Evolutionary conservation across 1,140 invertebrate species (phyloP).

Genomic region (Macrostomum lignano): DNA sequence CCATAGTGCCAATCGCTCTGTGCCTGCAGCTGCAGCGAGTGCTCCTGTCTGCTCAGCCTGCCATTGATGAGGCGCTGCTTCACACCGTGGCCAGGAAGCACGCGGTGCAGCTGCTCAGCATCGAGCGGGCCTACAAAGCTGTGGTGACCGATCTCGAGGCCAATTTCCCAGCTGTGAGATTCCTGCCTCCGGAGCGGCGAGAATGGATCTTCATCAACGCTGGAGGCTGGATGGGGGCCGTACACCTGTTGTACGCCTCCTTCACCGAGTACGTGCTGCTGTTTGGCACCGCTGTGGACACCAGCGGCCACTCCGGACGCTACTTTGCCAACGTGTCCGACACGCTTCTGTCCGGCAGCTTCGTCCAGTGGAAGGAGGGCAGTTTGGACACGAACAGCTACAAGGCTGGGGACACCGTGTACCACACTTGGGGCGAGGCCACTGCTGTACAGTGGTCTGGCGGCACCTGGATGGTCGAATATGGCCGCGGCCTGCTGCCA

Average conservation of each 20-base stretch:
- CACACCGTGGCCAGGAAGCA: no score
- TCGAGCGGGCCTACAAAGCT: no score
- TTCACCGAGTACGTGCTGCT: slow-evolving; percentile 25
- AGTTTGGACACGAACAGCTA: slow-evolving; percentile 11
- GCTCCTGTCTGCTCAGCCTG: no score
- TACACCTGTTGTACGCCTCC: slow-evolving; percentile 22
- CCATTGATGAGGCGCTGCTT: no score
- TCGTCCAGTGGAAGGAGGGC: slow-evolving; percentile 22
- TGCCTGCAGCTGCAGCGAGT: no score
- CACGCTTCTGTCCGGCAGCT: slow-evolving; percentile 18
- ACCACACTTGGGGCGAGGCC: slow-evolving; percentile 17
- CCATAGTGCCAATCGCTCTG: no score
- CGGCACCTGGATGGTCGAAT: slow-evolving; percentile 24
- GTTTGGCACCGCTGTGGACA: slow-evolving; percentile 23
- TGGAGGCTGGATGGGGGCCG: slow-evolving; percentile 26
- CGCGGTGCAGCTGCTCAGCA: no score
- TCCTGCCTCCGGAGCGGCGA: slow-evolving; percentile 13
- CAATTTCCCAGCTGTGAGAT: no score
- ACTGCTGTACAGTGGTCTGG: slow-evolving; percentile 16
- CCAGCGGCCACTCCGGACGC: slow-evolving; percentile 22
- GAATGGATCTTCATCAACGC: slow-evolving; percentile 26
- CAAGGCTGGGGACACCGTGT: slow-evolving; percentile 19
- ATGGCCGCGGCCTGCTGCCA: slow-evolving; percentile 22
- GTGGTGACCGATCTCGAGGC: no score
- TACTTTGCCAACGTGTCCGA: slow-evolving; percentile 26